Conservation (phyloP, 2,113 vertebrate genomes). For the Tragelaphus scriptus region DNA sequence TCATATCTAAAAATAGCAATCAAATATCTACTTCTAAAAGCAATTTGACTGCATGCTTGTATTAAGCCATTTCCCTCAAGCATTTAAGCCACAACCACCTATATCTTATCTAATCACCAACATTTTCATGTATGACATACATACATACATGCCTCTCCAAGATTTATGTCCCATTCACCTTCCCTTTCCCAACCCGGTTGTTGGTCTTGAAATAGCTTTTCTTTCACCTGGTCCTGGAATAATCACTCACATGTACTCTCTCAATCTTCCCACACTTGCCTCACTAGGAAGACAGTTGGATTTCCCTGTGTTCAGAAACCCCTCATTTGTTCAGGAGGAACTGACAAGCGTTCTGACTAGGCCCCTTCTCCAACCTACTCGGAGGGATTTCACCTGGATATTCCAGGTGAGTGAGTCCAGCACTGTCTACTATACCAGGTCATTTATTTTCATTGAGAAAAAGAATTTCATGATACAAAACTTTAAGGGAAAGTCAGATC, state of each 20-base stretch:
- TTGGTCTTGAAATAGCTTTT: neutral
- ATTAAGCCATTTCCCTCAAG: neutral
- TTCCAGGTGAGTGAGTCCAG: conserved; percentile 15
- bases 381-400: conserved; percentile 1
- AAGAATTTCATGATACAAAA: conserved; percentile 10
- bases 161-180: neutral
- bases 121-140: neutral
- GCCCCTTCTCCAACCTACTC: neutral
- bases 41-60: neutral
- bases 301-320: conserved; percentile 11
- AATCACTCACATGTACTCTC: neutral
- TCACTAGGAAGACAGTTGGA: neutral
- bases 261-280: neutral
- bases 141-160: neutral
- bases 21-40: conserved; percentile 14
- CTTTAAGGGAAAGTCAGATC: conserved; percentile 18
- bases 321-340: conserved; percentile 16
- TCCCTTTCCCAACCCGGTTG: neutral
- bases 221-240: conserved; percentile 8
- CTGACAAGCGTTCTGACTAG: neutral
- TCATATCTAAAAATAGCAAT: neutral
- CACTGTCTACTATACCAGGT: neutral
- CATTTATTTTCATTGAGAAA: neutral
- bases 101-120: neutral
- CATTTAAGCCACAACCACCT: neutral